Percentiles rank a stretch among this genome's conserved stretches.
phyloP scores from a whole-genome alignment of 2,888 invertebrate species.

The Metacarcinus magister region DNA sequence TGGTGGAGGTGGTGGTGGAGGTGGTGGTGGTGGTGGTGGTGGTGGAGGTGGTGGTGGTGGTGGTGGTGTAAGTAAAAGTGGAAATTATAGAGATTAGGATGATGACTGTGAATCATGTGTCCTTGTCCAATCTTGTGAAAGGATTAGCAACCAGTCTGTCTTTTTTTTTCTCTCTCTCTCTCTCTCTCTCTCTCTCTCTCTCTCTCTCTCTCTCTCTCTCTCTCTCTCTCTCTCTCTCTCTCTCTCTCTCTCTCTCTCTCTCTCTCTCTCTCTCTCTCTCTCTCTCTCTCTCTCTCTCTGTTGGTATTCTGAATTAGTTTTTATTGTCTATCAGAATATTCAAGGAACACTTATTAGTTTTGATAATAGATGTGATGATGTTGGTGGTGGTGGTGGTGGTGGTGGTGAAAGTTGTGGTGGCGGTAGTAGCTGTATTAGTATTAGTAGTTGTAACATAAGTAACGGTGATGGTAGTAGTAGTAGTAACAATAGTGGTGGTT shows the following conservation, averaged over 20 bases:
- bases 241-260: no score
- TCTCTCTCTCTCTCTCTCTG: no score
- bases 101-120: no score
- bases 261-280: no score
- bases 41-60: background rate
- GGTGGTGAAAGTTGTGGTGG: background rate
- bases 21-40: no score
- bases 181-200: no score
- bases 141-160: no score
- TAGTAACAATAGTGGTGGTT: background rate
- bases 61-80: background rate
- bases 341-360: background rate
- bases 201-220: background rate
- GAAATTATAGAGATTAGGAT: background rate
- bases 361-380: background rate
- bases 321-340: background rate
- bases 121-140: no score
- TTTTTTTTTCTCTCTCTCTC: no score
- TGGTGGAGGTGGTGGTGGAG: background rate
- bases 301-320: background rate
- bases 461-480: background rate
- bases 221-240: background rate
- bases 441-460: background rate
- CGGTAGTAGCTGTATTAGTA: background rate
- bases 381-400: background rate